Evolutionary conservation across 2,113 vertebrate genomes (phyloP), one percentile per base, ranked within the genome.

Genomic region (Alces alces): DNA sequence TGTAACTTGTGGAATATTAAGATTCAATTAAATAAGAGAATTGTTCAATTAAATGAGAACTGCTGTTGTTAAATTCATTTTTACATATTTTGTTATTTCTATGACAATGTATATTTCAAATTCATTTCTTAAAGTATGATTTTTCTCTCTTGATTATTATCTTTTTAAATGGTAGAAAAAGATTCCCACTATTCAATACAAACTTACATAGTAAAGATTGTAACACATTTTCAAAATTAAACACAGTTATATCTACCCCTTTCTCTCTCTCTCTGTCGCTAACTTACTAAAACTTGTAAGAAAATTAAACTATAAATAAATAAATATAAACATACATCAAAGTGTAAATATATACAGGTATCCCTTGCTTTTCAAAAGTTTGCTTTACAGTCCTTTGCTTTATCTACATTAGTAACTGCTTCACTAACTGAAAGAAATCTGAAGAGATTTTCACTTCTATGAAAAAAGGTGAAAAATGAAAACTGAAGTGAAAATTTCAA

Each of bases 171-270:
- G 43, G 45, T 12, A 64, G 30, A 43, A 17, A 92, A 90, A 25
- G 1, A 93, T 89, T 95, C 87, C 39, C 23, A 91, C 64, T 93
- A 73, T 25, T 2, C 3, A 33, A 36, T 54, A 33, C 7, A 58
- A 93, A 93, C 66, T 70, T 91, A 93, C 86, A 80, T 19, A 33
- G 33, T 86, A 76, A 96, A 28, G 23, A 94, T 60, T 89, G 13
- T 28, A 86, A 70, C n/a, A 70, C 11, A 70, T 73, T 94, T 89
- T 19, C 73, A 92, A 91, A 87, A 88, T 94, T 85, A 94, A 97
- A 85, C 28, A 85, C 21, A 83, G 5, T n/a, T 92, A 23, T 84
- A 14, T 85, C 7, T 93, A 36, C 61, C 30, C 9, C 14, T 30
- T 17, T 86, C 47, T 91, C 23, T 87, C 15, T 73, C 15, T 90